Conservation (phyloP, 2,888 invertebrate species). For the Protonemura montana region DNA sequence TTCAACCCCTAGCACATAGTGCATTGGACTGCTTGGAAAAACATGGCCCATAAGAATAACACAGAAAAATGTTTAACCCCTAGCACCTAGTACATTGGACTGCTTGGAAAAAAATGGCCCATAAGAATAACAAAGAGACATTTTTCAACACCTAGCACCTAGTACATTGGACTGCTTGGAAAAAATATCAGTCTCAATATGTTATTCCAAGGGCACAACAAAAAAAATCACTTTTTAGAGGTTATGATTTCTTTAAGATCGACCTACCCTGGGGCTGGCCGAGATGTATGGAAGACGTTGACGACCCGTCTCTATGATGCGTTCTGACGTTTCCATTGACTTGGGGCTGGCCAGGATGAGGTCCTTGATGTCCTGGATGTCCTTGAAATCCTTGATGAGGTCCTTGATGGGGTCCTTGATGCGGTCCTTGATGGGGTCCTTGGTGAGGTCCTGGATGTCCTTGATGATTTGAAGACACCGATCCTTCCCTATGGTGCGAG, state of each 20-base stretch:
- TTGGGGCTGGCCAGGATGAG: constrained; percentile 45
- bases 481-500: constrained; percentile 14
- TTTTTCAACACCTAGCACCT: no score
- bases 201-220: no score
- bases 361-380: constrained; percentile 32
- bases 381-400: background rate
- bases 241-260: background rate
- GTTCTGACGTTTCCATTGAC: constrained; percentile 36
- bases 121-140: no score
- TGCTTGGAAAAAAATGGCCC: no score
- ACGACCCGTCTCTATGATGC: constrained; percentile 46
- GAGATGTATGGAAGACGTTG: constrained; percentile 39
- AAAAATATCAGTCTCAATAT: no score
- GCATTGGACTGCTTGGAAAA: no score
- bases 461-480: constrained; percentile 16
- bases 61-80: no score
- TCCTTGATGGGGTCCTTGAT: constrained; percentile 14
- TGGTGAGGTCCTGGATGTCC: background rate
- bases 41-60: no score
- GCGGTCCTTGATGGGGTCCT: background rate
- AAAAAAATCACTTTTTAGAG: no score
- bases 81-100: no score
- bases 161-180: no score
- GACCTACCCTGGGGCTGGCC: constrained; percentile 24
- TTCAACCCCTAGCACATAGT: no score